phyloP scores from a whole-genome alignment of 2,797 vertebrate genomes.

The Anableps anableps region DNA sequence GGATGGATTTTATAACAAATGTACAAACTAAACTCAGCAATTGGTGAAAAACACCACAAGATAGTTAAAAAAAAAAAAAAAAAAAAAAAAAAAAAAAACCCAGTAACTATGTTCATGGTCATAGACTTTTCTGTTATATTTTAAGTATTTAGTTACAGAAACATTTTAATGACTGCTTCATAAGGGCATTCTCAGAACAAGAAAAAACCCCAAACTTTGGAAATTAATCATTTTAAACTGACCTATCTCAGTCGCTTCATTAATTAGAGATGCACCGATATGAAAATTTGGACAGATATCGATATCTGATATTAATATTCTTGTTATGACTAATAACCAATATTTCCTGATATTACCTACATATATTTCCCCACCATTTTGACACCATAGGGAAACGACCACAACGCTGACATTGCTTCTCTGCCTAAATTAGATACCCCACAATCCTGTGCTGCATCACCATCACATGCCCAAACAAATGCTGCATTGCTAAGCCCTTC shows the following conservation, averaged over 20 bases:
- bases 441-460: background rate
- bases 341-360: background rate
- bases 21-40: background rate
- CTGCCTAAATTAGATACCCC: background rate
- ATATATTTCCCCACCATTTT: background rate
- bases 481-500: background rate
- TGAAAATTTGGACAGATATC: background rate
- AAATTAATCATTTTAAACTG: background rate
- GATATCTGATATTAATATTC: background rate
- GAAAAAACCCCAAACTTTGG: too few species aligned
- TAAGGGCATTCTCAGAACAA: too few species aligned
- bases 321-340: background rate
- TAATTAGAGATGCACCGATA: background rate
- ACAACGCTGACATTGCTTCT: background rate
- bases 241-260: background rate
- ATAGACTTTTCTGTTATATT: background rate
- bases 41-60: too few species aligned
- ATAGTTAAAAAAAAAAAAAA: background rate
- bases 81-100: background rate
- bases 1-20: conserved; percentile 63
- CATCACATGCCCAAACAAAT: too few species aligned
- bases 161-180: background rate
- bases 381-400: background rate
- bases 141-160: background rate
- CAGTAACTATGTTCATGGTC: too few species aligned